Evolutionary conservation across 2,888 invertebrate species (phyloP).

Genomic region (Heliconius ismenius): DNA sequence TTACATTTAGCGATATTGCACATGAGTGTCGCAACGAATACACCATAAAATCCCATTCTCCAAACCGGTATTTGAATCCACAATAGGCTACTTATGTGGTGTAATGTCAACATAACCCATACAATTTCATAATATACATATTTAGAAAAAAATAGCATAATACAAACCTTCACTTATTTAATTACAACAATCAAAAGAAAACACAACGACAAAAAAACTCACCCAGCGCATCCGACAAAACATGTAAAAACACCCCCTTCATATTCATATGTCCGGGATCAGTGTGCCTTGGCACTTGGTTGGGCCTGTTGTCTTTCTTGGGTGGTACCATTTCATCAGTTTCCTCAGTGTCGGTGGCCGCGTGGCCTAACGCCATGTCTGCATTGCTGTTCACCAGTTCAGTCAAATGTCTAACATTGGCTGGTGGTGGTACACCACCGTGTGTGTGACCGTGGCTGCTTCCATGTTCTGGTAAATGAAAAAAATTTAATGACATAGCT

Average conservation of each 20-base stretch:
- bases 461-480: constrained; percentile 84
- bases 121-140: too few species aligned
- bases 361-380: constrained; percentile 74
- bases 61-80: too few species aligned
- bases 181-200: neutral
- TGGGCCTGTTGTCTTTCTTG: constrained; percentile 58
- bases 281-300: constrained; percentile 63
- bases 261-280: constrained; percentile 96
- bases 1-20: too few species aligned
- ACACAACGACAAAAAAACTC: constrained; percentile 51
- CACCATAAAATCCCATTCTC: too few species aligned
- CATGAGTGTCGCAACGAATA: too few species aligned
- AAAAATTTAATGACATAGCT: neutral
- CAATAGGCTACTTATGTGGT: too few species aligned
- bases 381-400: constrained; percentile 78
- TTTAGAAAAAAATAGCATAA: too few species aligned
- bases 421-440: constrained; percentile 78
- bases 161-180: neutral
- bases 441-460: constrained; percentile 85
- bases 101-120: too few species aligned
- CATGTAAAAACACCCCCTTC: constrained; percentile 99
- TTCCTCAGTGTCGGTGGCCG: constrained; percentile 71
- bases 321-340: constrained; percentile 77
- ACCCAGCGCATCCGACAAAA: constrained; percentile 98
- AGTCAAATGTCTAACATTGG: constrained; percentile 74